A percentile compares a stretch with the other conserved stretches of the same genome.
Conservation (phyloP, 2,888 invertebrate genomes). For the Folsomia candida region DNA sequence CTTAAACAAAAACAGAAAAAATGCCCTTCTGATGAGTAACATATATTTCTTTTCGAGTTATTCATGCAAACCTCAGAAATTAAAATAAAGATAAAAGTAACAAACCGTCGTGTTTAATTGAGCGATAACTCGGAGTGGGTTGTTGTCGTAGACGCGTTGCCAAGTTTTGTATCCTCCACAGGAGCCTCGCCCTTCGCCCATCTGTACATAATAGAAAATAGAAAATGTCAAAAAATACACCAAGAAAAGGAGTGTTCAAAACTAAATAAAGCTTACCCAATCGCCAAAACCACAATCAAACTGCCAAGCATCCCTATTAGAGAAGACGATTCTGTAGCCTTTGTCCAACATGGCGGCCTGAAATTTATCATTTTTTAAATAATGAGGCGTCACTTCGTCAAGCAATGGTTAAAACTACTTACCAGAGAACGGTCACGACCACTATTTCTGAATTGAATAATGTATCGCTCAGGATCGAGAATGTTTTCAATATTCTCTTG, state of each 20-base stretch:
- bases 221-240: too few species aligned
- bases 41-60: too few species aligned
- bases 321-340: conserved; percentile 75
- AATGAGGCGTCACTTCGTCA: too few species aligned
- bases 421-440: conserved; percentile 62
- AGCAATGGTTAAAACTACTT: too few species aligned
- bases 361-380: too few species aligned
- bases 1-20: too few species aligned
- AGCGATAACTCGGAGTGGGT: conserved; percentile 48
- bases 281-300: conserved; percentile 81
- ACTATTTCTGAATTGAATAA: conserved; percentile 78
- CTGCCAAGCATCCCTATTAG: conserved; percentile 82
- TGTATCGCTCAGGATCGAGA: conserved; percentile 66
- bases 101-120: conserved; percentile 52
- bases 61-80: too few species aligned
- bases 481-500: conserved; percentile 64
- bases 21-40: too few species aligned
- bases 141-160: conserved; percentile 71
- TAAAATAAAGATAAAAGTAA: too few species aligned
- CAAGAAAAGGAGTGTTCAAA: not conserved
- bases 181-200: conserved; percentile 76
- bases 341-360: conserved; percentile 62
- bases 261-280: conserved; percentile 62
- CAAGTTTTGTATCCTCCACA: conserved; percentile 87
- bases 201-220: conserved; percentile 33